Conservation (phyloP, 2,888 invertebrate genomes). For the Drosophila peninsularis region DNA sequence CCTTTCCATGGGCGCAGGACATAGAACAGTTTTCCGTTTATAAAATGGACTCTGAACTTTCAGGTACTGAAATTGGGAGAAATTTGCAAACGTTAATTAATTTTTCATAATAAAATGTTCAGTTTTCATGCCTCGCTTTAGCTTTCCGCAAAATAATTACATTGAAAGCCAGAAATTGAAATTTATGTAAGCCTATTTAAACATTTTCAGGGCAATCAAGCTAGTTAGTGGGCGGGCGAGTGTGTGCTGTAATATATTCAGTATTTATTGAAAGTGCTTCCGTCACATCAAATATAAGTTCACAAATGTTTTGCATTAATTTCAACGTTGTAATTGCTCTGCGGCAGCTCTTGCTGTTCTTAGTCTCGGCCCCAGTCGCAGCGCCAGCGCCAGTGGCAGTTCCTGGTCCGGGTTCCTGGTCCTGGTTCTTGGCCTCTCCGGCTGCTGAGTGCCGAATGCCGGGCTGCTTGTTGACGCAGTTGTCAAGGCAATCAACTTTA, state of each 20-base stretch:
- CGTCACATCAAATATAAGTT: conserved; percentile 42
- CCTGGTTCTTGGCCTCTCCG: conserved; percentile 8
- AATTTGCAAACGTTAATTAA: neutral
- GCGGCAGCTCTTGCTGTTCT: conserved; percentile 19
- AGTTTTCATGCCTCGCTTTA: neutral
- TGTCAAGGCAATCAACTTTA: conserved; percentile 71
- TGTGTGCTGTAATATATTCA: neutral
- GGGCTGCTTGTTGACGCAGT: conserved; percentile 59
- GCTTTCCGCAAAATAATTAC: neutral
- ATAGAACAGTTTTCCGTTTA: neutral
- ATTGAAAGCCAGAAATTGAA: conserved; percentile 8
- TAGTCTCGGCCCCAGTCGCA: neutral
- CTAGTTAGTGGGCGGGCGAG: neutral
- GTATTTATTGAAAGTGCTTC: conserved; percentile 24
- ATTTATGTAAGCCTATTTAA: conserved; percentile 8
- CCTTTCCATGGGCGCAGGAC: no score
- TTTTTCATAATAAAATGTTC: neutral
- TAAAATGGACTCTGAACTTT: neutral
- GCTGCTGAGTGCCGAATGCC: conserved; percentile 2
- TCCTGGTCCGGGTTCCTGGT: neutral
- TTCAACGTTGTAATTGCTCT: conserved; percentile 47
- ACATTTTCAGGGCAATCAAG: conserved; percentile 14
- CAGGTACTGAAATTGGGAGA: no score
- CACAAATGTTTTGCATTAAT: conserved; percentile 52
- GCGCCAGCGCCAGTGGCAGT: neutral